Evolutionary conservation across 92 coral and sea anemone species (phyloP), one percentile per base, ranked within the genome.

Genomic region (Zoanthus gigantus): DNA sequence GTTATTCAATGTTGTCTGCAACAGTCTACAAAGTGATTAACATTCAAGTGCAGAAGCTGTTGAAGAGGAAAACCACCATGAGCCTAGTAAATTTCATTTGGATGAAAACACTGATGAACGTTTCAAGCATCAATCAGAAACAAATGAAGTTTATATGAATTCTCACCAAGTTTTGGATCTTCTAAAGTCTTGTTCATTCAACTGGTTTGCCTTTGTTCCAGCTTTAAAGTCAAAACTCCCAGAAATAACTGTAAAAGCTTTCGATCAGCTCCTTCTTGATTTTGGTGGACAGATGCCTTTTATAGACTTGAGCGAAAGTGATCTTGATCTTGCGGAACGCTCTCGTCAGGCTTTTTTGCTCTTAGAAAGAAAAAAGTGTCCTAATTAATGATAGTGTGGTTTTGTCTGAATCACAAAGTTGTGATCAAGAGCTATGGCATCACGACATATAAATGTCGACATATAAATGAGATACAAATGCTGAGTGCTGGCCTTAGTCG

Each of bases 401-500:
- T n/a, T n/a, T n/a, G n/a, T n/a, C n/a, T n/a, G n/a, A n/a, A n/a
- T n/a, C n/a, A n/a, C n/a, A n/a, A n/a, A n/a, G n/a, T n/a, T n/a
- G n/a, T n/a, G n/a, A n/a, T n/a, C n/a, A n/a, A n/a, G n/a, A n/a
- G n/a, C n/a, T n/a, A n/a, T n/a, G n/a, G n/a, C n/a, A n/a, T n/a
- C n/a, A n/a, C n/a, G n/a, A n/a, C n/a, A n/a, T n/a, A n/a, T n/a
- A n/a, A n/a, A n/a, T n/a, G n/a, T n/a, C n/a, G n/a, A n/a, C n/a
- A n/a, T n/a, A n/a, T n/a, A n/a, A n/a, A n/a, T n/a, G 77, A 30
- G 52, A 72, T 72, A 72, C 77, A 37, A 12, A 44, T 18, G 77
- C 14, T 72, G 77, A 72, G 77, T 72, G 77, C 77, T 72, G 77
- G 77, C 14, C 77, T 31, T 72, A 72, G 77, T 12, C 52, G 46